phyloP scores from a whole-genome alignment of 2,888 invertebrate species.

The Mycalesis mineus region DNA sequence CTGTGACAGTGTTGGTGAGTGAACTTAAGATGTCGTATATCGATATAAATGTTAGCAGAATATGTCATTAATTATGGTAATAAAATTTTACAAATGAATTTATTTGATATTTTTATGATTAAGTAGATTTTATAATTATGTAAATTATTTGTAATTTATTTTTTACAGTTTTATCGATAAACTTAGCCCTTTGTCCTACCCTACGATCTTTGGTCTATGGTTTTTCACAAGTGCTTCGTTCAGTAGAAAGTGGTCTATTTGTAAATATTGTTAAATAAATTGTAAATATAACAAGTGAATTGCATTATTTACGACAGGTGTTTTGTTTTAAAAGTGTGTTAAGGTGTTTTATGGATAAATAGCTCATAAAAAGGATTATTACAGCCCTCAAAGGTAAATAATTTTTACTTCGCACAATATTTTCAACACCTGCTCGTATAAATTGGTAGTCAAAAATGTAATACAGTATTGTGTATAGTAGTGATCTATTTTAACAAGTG shows the following conservation, averaged over 20 bases:
- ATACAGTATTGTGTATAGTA: neutral
- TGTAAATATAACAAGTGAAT: constrained; percentile 51
- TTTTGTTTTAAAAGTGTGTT: constrained; percentile 34
- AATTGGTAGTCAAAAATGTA: neutral
- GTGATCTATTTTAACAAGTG: neutral
- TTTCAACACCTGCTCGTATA: constrained; percentile 19
- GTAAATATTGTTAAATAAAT: constrained; percentile 65
- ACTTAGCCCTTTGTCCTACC: neutral
- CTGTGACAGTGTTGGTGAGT: constrained; percentile 13
- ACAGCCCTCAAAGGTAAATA: constrained; percentile 50
- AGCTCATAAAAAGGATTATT: constrained; percentile 30
- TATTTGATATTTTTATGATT: no score
- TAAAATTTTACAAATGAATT: no score
- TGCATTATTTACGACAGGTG: constrained; percentile 34
- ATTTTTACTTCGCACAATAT: constrained; percentile 28
- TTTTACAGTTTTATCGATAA: neutral
- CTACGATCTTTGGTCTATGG: constrained; percentile 39
- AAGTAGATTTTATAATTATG: no score
- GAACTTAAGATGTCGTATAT: constrained; percentile 1
- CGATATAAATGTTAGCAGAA: neutral
- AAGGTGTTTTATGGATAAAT: constrained; percentile 55
- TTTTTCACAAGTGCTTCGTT: constrained; percentile 48
- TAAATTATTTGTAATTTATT: no score
- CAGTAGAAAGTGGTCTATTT: constrained; percentile 61
- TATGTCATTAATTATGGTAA: no score